These are phyloP conservation scores for Protaetia brevitarsis DNA, from an alignment of 1,140 invertebrate genomes.

Conservation along the genomic window DNA sequence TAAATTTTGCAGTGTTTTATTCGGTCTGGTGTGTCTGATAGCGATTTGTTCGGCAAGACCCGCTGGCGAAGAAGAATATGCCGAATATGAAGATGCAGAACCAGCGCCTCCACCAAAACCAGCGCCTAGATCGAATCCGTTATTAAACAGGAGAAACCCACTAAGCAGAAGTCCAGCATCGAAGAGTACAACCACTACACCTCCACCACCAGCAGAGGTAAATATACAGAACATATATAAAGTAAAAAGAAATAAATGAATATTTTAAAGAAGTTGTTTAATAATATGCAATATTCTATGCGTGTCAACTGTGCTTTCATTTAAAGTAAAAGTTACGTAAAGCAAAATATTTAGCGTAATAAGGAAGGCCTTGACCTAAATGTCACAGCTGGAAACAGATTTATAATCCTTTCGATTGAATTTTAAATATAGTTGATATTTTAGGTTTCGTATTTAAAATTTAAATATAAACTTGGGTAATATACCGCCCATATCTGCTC, in stretches of 20 bases:
- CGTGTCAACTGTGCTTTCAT: neutral
- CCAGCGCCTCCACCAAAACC: slow-evolving; percentile 3
- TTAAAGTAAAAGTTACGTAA: no score
- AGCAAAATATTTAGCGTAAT: no score
- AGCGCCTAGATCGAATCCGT: neutral
- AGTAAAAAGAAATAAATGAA: neutral
- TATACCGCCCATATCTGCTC: no score
- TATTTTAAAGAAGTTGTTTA: neutral
- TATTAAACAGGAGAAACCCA: neutral
- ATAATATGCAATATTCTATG: neutral
- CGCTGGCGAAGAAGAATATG: neutral
- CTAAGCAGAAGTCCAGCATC: neutral
- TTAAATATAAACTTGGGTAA: no score
- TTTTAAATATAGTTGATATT: no score
- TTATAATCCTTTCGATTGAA: no score
- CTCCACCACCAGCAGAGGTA: neutral
- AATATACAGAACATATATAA: neutral
- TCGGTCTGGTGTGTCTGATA: slow-evolving; percentile 13
- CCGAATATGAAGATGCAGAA: neutral
- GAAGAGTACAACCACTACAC: slow-evolving; percentile 10
- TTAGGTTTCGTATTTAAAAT: no score
- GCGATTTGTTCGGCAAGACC: slow-evolving; percentile 1
- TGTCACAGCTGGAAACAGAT: no score
- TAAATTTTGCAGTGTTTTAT: neutral
- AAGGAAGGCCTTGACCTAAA: no score